A percentile compares a stretch with the other conserved stretches of the same genome.
Conservation (phyloP, 2,888 invertebrate species). For the Anthoptus insignis region DNA sequence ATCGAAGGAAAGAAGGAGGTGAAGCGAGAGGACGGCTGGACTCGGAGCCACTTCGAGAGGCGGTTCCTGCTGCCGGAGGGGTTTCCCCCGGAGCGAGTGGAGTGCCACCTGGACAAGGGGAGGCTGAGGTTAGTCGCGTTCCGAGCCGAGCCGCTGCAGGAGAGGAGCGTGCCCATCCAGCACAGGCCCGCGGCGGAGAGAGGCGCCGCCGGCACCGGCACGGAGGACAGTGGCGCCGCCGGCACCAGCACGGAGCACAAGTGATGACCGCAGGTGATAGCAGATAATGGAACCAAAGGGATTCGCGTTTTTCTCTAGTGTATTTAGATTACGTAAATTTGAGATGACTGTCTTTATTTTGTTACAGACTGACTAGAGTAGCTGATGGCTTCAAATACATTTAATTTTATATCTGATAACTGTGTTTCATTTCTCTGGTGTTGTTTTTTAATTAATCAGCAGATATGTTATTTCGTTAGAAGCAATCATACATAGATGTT, state of each 20-base stretch:
- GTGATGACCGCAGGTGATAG: background rate
- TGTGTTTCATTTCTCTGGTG: too few species aligned
- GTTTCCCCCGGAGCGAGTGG: slow-evolving; percentile 91
- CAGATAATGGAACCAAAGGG: background rate
- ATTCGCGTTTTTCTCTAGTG: too few species aligned
- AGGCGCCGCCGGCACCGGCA: slow-evolving; percentile 7
- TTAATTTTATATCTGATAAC: too few species aligned
- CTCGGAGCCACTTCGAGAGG: slow-evolving; percentile 92
- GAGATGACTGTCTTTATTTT: too few species aligned
- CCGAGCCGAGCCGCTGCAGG: slow-evolving; percentile 69
- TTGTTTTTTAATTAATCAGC: too few species aligned
- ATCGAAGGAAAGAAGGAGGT: slow-evolving; percentile 94
- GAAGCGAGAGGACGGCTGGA: slow-evolving; percentile 91
- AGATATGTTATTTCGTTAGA: too few species aligned
- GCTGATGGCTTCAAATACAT: too few species aligned
- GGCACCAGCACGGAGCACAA: too few species aligned
- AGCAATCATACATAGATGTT: too few species aligned
- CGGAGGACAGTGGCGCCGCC: slow-evolving; percentile 30
- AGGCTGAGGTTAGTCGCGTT: slow-evolving; percentile 90
- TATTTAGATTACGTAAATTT: too few species aligned
- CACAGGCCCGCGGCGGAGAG: slow-evolving; percentile 57
- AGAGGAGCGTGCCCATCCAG: slow-evolving; percentile 70
- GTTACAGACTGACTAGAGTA: too few species aligned
- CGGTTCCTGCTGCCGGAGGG: slow-evolving; percentile 92
- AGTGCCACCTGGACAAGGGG: slow-evolving; percentile 92